A percentile compares a stretch with the other conserved stretches of the same genome.
These are phyloP conservation scores for Glomeris marginata DNA, from an alignment of 2,888 invertebrate species.

Conservation along the genomic window DNA sequence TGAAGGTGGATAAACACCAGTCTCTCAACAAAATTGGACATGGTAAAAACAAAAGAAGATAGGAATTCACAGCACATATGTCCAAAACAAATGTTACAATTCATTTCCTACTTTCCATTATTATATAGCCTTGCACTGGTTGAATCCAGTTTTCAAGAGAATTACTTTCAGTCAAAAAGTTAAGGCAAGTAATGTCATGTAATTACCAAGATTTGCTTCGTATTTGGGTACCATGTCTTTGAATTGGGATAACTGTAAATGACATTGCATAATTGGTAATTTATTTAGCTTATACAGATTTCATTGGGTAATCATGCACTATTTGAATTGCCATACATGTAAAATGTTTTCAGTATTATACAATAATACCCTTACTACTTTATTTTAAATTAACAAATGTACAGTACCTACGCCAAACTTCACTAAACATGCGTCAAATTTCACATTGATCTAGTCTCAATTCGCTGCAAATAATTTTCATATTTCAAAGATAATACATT, in stretches of 20 bases:
- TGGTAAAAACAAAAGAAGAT: conserved; percentile 11
- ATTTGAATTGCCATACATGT: too few species aligned
- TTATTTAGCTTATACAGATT: too few species aligned
- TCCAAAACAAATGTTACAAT: background rate
- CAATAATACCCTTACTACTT: too few species aligned
- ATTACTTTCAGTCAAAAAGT: conserved; percentile 72
- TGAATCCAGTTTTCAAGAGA: conserved; percentile 62
- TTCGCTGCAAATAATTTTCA: too few species aligned
- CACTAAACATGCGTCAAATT: too few species aligned
- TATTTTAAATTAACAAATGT: too few species aligned
- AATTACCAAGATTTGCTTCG: background rate
- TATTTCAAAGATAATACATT: too few species aligned
- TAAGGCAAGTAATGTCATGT: conserved; percentile 30
- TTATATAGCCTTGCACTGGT: conserved; percentile 51
- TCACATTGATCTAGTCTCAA: too few species aligned
- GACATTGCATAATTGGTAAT: background rate
- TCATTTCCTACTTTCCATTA: background rate
- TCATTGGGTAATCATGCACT: too few species aligned
- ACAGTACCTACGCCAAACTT: too few species aligned
- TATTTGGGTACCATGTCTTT: background rate
- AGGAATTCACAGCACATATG: too few species aligned
- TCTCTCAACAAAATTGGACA: conserved; percentile 15
- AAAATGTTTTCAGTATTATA: background rate
- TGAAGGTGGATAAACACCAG: conserved; percentile 9
- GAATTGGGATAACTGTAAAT: conserved; percentile 14